These are phyloP conservation scores for Ceuthmochares aereus DNA, from an alignment of 2,113 vertebrate species.

Conservation along the genomic window DNA sequence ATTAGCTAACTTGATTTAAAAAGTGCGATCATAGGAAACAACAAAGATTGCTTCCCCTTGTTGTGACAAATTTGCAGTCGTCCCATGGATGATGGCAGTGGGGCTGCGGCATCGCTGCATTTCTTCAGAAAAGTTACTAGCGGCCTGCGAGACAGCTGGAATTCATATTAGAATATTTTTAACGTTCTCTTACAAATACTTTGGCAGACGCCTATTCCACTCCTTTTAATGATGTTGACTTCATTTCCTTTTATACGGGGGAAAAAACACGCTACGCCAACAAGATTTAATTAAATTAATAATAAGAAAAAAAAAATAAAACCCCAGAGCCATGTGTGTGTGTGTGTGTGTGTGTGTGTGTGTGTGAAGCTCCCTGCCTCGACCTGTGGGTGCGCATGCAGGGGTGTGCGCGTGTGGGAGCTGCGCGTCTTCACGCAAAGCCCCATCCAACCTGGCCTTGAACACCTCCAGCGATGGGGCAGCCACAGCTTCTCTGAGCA, in stretches of 20 bases:
- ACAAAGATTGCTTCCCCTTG: neutral
- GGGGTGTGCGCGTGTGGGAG: no score
- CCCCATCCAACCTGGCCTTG: no score
- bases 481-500: no score
- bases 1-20: neutral
- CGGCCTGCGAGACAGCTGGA: constrained; percentile 22
- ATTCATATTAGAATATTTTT: constrained; percentile 59
- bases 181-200: constrained; percentile 61
- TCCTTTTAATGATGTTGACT: constrained; percentile 61
- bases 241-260: constrained; percentile 16
- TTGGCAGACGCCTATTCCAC: constrained; percentile 49
- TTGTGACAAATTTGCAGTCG: neutral
- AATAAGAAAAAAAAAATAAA: constrained; percentile 25
- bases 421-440: no score
- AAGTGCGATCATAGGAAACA: neutral
- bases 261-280: neutral
- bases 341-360: no score
- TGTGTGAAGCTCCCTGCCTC: no score
- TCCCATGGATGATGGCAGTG: rapidly evolving
- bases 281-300: constrained; percentile 41
- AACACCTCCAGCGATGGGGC: no score
- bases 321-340: neutral
- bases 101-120: neutral
- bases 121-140: neutral
- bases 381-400: no score